These are phyloP conservation scores for Heliocidaris tuberculata DNA, from an alignment of 35 echinoderm and acorn worm species.

Conservation along the genomic window DNA sequence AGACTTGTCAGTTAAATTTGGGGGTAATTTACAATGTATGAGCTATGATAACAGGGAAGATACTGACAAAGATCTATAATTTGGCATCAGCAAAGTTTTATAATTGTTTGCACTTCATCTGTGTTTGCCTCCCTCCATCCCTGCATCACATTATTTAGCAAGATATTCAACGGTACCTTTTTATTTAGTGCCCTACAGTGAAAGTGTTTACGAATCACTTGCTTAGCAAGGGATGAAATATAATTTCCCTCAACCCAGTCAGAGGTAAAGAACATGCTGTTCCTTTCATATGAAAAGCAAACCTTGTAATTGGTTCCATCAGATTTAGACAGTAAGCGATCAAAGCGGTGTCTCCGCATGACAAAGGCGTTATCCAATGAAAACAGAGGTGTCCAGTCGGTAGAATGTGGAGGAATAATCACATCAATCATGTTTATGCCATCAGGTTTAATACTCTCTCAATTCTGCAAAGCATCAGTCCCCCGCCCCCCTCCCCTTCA, in stretches of 20 bases:
- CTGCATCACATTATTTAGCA: no score
- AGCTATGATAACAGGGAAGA: no score
- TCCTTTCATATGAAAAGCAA: neutral
- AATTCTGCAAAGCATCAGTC: no score
- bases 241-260: neutral
- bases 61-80: no score
- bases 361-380: neutral
- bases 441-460: neutral
- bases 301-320: neutral
- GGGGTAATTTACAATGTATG: no score
- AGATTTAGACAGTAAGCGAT: neutral
- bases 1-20: no score
- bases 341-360: neutral
- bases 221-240: neutral
- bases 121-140: no score
- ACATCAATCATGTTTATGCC: neutral
- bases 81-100: no score
- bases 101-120: no score
- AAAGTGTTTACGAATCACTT: neutral
- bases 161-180: no score
- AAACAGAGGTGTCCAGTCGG: neutral
- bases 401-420: neutral
- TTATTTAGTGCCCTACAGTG: no score
- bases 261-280: conserved; percentile 6
- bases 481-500: no score